A percentile compares a stretch with the other conserved stretches of the same genome.
Evolutionary conservation across 2,888 invertebrate genomes (phyloP).

Genomic region (Microctonus brassicae): DNA sequence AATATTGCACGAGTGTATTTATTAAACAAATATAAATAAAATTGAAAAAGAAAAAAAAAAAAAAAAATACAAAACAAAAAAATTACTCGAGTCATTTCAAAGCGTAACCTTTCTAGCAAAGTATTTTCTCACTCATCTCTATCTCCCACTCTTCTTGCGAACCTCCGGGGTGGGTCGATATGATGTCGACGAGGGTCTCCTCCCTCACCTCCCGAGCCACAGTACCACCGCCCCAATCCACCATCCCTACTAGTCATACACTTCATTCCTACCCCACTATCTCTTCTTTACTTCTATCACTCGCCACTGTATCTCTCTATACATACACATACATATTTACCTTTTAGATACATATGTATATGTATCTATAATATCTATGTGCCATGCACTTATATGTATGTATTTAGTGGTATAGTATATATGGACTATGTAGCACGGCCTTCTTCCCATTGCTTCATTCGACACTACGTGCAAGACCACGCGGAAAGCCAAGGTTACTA

Average conservation of each 20-base stretch:
- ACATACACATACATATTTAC: neutral
- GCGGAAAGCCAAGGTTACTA: neutral
- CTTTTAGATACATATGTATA: too few relatives aligned
- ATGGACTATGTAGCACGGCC: neutral
- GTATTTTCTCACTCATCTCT: neutral
- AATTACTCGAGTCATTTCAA: slow-evolving; percentile 39
- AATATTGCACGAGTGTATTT: too few relatives aligned
- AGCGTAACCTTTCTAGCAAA: slow-evolving; percentile 52
- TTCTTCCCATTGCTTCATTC: neutral
- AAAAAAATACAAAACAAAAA: too few relatives aligned
- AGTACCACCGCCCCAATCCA: slow-evolving; percentile 54
- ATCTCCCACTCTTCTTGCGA: neutral
- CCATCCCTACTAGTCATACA: too few relatives aligned
- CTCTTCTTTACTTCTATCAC: slow-evolving; percentile 22
- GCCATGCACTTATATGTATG: neutral
- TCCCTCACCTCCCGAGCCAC: slow-evolving; percentile 55
- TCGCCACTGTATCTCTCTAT: neutral
- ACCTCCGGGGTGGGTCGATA: slow-evolving; percentile 62
- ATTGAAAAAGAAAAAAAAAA: slow-evolving; percentile 30
- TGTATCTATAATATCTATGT: neutral
- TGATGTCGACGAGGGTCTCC: slow-evolving; percentile 59
- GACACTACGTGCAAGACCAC: neutral
- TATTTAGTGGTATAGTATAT: neutral
- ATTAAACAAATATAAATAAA: too few relatives aligned
- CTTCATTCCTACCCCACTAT: slow-evolving; percentile 26